Evolutionary conservation across 2,888 invertebrate genomes (phyloP).

Genomic region (Noctua fimbriata): DNA sequence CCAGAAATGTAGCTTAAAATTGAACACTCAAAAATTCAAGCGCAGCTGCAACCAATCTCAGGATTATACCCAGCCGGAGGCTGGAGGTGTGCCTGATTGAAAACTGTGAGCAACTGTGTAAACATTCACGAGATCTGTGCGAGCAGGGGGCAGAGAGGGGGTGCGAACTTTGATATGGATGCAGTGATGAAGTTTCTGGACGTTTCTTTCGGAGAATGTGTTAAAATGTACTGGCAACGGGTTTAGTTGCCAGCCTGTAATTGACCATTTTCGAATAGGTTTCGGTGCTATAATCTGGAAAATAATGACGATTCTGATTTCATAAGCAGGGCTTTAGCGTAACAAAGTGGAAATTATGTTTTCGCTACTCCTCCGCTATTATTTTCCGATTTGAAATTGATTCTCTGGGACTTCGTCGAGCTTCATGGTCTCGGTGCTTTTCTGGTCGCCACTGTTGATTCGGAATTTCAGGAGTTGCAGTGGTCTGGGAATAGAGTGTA

Average conservation of each 20-base stretch:
- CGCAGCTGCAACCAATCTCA: conserved; percentile 52
- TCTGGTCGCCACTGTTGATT: too few relatives aligned
- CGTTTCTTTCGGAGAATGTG: neutral
- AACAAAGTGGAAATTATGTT: too few relatives aligned
- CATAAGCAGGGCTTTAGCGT: too few relatives aligned
- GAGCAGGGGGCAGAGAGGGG: neutral
- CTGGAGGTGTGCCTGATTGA: conserved; percentile 50
- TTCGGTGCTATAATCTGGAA: too few relatives aligned
- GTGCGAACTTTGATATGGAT: conserved; percentile 7
- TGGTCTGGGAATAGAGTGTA: too few relatives aligned
- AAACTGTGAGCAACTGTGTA: conserved; percentile 50
- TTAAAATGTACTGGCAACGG: neutral
- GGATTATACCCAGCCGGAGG: conserved; percentile 49
- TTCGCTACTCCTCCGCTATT: too few relatives aligned
- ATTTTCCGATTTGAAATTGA: too few relatives aligned
- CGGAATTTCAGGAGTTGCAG: too few relatives aligned
- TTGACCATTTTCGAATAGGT: neutral
- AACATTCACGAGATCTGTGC: conserved; percentile 38
- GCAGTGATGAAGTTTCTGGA: conserved; percentile 11
- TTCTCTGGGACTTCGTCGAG: too few relatives aligned
- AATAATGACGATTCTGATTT: neutral
- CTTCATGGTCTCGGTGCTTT: too few relatives aligned
- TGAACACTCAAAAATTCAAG: conserved; percentile 38
- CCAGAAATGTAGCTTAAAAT: conserved; percentile 10
- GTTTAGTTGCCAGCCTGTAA: neutral